Conservation (phyloP, 2,797 vertebrate species). For the Holocentrus rufus region DNA sequence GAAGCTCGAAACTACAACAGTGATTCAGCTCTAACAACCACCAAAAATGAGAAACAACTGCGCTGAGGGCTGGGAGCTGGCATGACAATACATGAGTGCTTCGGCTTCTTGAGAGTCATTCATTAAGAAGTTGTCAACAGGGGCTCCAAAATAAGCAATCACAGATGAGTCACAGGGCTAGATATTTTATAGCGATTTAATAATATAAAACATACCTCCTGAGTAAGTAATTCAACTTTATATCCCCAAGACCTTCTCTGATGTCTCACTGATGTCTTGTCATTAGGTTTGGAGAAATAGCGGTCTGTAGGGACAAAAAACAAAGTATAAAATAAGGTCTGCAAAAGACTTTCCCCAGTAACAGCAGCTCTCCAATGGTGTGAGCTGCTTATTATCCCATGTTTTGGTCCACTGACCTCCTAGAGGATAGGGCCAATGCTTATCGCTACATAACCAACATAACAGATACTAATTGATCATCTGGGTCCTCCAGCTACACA, state of each 20-base stretch:
- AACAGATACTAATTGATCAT: background rate
- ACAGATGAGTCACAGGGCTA: no score
- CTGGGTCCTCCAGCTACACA: slow-evolving; percentile 7
- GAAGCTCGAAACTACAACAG: slow-evolving; percentile 11
- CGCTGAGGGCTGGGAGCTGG: slow-evolving; percentile 9
- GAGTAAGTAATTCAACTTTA: background rate
- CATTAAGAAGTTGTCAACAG: background rate
- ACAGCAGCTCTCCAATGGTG: background rate
- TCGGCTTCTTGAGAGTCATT: background rate
- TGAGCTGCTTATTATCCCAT: background rate
- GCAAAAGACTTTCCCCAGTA: background rate
- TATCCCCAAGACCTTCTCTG: no score
- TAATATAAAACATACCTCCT: background rate
- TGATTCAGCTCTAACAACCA: slow-evolving; percentile 43
- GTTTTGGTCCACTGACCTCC: background rate
- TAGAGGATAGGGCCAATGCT: background rate
- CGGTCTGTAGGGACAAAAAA: background rate
- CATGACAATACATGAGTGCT: background rate
- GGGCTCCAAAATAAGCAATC: no score
- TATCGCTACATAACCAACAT: background rate
- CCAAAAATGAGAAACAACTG: slow-evolving; percentile 29
- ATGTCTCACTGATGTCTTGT: background rate
- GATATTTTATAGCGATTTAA: no score
- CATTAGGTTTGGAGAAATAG: background rate
- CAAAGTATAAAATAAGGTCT: background rate